A percentile compares a stretch with the other conserved stretches of the same genome.
phyloP scores from a whole-genome alignment of 1,140 invertebrate species.

The Apis laboriosa region DNA sequence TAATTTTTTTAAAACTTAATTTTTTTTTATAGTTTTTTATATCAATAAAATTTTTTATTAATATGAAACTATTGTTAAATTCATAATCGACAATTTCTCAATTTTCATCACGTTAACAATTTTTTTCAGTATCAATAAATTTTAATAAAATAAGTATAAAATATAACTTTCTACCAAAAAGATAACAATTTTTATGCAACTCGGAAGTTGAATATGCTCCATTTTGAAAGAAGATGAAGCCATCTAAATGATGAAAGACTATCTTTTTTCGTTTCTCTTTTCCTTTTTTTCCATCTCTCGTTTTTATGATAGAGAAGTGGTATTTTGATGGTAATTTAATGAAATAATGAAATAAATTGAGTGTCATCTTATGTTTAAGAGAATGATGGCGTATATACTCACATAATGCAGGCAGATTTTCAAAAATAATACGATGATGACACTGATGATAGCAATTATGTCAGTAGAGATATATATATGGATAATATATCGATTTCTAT shows the following conservation, averaged over 20 bases:
- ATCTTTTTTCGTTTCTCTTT: background rate
- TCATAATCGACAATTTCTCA: no score
- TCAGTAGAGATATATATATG: background rate
- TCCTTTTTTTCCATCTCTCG: background rate
- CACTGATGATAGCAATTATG: conserved; percentile 22
- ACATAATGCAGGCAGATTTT: background rate
- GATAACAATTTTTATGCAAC: background rate
- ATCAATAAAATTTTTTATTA: no score
- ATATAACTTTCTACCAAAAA: background rate
- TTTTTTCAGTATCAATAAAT: no score
- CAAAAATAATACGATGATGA: conserved; percentile 19
- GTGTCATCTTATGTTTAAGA: background rate
- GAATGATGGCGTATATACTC: background rate
- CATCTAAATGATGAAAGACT: background rate
- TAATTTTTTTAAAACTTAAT: no score
- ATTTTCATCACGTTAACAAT: no score
- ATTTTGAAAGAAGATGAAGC: background rate
- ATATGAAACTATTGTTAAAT: no score
- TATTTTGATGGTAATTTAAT: background rate
- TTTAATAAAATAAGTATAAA: no score
- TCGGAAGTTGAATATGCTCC: background rate
- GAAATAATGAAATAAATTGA: background rate
- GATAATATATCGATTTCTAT: conserved; percentile 15
- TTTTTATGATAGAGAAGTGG: background rate
- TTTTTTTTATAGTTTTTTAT: no score